phyloP scores from a whole-genome alignment of 2,113 vertebrate species.

The Merops nubicus region DNA sequence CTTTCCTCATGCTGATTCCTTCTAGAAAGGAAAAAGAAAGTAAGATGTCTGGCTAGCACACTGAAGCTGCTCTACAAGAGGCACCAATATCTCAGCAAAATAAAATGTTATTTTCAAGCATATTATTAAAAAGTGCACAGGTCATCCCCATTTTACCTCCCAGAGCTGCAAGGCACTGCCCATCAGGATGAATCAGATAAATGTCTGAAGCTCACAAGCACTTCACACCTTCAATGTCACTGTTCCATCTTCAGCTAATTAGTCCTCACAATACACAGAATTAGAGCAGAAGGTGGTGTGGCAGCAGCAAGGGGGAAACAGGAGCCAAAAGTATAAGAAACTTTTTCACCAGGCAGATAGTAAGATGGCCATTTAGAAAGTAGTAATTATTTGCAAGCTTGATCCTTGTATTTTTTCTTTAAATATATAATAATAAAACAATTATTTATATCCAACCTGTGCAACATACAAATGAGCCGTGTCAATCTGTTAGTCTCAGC shows the following conservation, averaged over 20 bases:
- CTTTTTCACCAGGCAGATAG: not conserved
- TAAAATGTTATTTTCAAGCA: fast-evolving
- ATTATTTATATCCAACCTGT: not conserved
- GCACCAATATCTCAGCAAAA: not conserved
- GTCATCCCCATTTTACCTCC: fast-evolving
- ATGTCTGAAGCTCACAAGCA: fast-evolving
- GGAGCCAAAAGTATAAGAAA: not conserved
- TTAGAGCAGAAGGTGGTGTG: not conserved
- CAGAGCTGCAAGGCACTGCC: fast-evolving
- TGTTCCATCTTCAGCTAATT: not conserved
- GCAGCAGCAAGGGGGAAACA: not conserved
- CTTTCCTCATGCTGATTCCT: not conserved
- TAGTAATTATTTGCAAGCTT: not conserved
- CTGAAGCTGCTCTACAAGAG: not conserved
- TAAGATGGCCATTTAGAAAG: not conserved
- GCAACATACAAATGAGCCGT: not conserved
- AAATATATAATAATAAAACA: not conserved
- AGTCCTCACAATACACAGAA: not conserved
- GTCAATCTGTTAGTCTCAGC: not conserved
- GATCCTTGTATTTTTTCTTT: not conserved
- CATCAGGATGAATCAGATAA: not conserved
- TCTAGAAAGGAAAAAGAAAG: not conserved
- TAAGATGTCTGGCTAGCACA: fast-evolving
- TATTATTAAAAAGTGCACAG: fast-evolving
- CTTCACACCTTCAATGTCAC: fast-evolving